Conservation (phyloP, 2,797 vertebrate genomes). For the Morelia viridis region DNA sequence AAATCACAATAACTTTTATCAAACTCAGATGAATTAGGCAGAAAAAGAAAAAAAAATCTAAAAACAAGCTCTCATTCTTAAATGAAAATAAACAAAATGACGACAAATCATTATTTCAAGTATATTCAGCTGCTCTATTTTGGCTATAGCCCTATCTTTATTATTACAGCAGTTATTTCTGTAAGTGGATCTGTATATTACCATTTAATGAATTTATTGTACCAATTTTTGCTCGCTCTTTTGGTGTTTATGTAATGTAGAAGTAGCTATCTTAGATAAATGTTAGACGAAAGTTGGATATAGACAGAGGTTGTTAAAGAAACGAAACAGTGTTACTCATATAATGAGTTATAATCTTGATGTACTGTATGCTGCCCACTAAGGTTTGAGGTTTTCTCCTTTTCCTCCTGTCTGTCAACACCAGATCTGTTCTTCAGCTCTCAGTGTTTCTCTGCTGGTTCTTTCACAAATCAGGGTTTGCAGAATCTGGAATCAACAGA, state of each 20-base stretch:
- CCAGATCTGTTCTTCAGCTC: conserved; percentile 4
- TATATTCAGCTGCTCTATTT: neutral
- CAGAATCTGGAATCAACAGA: neutral
- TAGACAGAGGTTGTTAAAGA: neutral
- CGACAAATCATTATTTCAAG: neutral
- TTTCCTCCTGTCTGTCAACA: neutral
- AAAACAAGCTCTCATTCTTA: neutral
- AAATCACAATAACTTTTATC: neutral
- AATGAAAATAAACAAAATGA: neutral
- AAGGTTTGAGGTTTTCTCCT: conserved; percentile 26
- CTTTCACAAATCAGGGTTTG: neutral
- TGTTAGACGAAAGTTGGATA: neutral
- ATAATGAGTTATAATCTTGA: conserved; percentile 18
- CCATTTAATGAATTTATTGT: neutral
- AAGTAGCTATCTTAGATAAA: neutral
- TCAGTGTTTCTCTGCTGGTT: neutral
- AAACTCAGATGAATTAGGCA: neutral
- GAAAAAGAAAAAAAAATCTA: neutral
- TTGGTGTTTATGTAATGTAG: neutral
- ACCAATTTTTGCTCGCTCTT: neutral
- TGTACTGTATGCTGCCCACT: neutral
- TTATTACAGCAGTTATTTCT: neutral
- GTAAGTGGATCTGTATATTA: neutral
- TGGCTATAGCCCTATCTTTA: neutral
- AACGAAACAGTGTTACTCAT: neutral